Evolutionary conservation across 1,140 invertebrate genomes (phyloP), one percentile per base, ranked within the genome.

Genomic region (Charaxes varanes): DNA sequence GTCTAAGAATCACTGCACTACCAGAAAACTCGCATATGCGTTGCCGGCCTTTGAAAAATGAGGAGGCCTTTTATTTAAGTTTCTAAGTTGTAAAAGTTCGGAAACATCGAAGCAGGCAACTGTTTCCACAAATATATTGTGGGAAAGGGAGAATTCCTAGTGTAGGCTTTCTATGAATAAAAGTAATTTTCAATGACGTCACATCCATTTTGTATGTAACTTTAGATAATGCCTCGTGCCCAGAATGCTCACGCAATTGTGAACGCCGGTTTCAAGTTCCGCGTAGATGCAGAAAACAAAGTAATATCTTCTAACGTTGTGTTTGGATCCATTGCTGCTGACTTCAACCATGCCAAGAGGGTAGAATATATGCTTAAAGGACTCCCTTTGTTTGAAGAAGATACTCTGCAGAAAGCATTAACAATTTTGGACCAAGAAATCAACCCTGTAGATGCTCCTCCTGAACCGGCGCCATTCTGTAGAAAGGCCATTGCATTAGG

Each of bases 201-300:
- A 15, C 5, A 31, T 13, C 7, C 15, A 4, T 28, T 18, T 17
- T 24, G 14, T 3, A 2, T 8, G 7, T 17, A 6, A 13, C 22
- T 86, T 56, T 17, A 94, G 91, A 90, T 94, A 43, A 93, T 93
- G 88, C 89, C 90, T 0, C 85, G 93, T 46, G 89, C 89, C 2
- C 92, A 94, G 85, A 96, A 95, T 71, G 89, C 93, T 0, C 92
- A 95, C 62, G 93, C 94, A 0, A 89, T 92, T 53, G 90, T 96
- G 0, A 94, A 94, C 66, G 92, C 92, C 6, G 94, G 90, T 4
- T 95, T 96, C 63, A 76, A 90, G 0, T 87, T 93, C 16, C 86
- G 90, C 74, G 40, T 93, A 1, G 77, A 89, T 12, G 10, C 47
- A 0, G 17, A 51, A 0, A 53, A 62, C 11, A 62, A 54, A 16